Evolutionary conservation across 2,888 invertebrate species (phyloP).

Genomic region (Agonopterix arenella): DNA sequence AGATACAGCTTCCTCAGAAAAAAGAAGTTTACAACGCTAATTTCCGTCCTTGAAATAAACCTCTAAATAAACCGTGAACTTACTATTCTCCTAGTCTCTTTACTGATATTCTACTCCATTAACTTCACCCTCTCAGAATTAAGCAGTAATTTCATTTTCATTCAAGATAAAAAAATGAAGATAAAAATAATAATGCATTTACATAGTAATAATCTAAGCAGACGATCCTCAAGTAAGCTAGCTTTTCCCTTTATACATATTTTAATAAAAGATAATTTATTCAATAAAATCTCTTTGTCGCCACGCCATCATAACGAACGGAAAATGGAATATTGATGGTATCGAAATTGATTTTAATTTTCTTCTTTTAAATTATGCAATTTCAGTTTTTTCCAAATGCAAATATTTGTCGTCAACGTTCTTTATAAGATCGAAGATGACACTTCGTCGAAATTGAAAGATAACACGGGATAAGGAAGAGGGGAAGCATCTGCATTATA

Average conservation of each 20-base stretch:
- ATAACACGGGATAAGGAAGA: conserved; percentile 3
- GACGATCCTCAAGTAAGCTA: not conserved
- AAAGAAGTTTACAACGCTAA: too few species aligned
- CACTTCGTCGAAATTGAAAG: conserved; percentile 7
- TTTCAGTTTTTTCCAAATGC: conserved; percentile 21
- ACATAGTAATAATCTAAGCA: too few species aligned
- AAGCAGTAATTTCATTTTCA: too few species aligned
- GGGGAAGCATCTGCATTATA: too few species aligned
- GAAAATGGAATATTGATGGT: conserved; percentile 63
- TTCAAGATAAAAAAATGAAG: too few species aligned
- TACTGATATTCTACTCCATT: too few species aligned
- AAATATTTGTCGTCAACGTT: conserved; percentile 10
- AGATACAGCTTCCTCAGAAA: too few species aligned
- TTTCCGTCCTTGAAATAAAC: too few species aligned
- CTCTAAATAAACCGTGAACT: too few species aligned
- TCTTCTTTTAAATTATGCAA: conserved; percentile 37
- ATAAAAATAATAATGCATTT: too few species aligned
- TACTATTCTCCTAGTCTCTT: too few species aligned
- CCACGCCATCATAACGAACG: conserved; percentile 49
- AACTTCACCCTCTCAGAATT: too few species aligned
- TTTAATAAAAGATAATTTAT: conserved; percentile 67
- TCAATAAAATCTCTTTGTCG: conserved; percentile 67
- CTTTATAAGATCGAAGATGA: conserved; percentile 3
- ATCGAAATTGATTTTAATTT: conserved; percentile 53
- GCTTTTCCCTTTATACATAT: conserved; percentile 35